phyloP scores from a whole-genome alignment of 2,797 vertebrate species.

The Myotis vivesi region DNA sequence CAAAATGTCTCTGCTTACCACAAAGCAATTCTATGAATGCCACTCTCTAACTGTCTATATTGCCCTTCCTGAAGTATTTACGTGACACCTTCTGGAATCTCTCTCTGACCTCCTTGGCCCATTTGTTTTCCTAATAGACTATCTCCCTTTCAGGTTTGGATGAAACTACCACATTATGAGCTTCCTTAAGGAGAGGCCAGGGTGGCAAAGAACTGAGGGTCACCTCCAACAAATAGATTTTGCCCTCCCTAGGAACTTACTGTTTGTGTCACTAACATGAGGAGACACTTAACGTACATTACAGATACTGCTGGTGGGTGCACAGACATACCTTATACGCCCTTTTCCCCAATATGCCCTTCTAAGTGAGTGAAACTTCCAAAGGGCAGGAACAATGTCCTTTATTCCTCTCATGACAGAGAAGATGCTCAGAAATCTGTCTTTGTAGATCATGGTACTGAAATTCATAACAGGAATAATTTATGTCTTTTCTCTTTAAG shows the following conservation, averaged over 20 bases:
- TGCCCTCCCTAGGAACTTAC: not conserved
- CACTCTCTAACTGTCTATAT: not conserved
- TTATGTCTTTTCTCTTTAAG: not conserved
- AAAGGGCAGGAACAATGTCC: not conserved
- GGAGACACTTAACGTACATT: not conserved
- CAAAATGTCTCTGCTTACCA: not conserved
- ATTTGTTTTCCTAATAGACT: not conserved
- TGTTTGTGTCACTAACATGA: not conserved
- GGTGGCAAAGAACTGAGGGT: not conserved
- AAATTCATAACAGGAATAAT: not conserved
- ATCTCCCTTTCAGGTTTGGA: not conserved
- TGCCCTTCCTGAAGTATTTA: not conserved
- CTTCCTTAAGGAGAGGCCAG: not conserved
- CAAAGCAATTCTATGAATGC: not conserved
- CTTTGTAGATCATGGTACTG: not conserved
- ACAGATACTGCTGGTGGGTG: not conserved
- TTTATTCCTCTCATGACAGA: not conserved
- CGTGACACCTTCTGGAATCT: not conserved
- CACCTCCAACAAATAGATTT: not conserved
- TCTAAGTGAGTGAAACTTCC: not conserved
- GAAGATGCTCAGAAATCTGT: not conserved
- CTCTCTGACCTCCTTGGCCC: not conserved
- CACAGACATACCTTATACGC: not conserved
- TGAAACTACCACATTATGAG: not conserved
- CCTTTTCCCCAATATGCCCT: not conserved